A percentile compares a stretch with the other conserved stretches of the same genome.
phyloP scores from a whole-genome alignment of 2,113 vertebrate species.

The Panthera uncia region DNA sequence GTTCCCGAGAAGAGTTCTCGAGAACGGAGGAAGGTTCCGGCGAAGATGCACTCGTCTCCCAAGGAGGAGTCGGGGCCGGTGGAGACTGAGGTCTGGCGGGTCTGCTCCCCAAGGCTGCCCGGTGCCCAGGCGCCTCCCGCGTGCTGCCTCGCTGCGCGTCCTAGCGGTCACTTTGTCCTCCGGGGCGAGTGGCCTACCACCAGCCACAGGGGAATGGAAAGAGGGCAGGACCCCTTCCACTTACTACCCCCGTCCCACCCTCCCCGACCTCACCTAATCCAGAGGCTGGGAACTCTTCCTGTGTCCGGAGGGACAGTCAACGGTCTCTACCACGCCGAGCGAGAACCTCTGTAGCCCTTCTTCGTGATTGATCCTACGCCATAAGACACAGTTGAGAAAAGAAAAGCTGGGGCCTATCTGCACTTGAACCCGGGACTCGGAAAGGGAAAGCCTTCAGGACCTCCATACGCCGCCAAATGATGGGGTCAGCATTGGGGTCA shows the following conservation, averaged over 20 bases:
- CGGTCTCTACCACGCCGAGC: accelerated
- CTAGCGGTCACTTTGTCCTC: background rate
- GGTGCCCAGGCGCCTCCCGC: too few species aligned
- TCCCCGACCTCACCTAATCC: accelerated
- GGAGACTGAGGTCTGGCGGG: background rate
- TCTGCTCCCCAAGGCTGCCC: background rate
- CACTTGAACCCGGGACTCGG: background rate
- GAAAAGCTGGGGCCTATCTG: background rate
- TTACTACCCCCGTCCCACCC: too few species aligned
- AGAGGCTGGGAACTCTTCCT: background rate
- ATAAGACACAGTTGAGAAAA: accelerated
- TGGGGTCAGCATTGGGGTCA: background rate
- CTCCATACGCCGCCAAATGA: accelerated
- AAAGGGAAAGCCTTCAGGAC: background rate
- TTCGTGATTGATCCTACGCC: background rate
- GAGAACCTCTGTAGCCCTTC: accelerated
- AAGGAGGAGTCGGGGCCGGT: background rate
- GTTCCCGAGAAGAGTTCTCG: too few species aligned
- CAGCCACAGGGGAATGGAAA: background rate
- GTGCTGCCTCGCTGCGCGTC: accelerated
- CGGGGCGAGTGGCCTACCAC: accelerated
- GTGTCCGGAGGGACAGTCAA: too few species aligned
- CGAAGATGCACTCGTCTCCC: background rate
- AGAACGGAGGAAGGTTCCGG: accelerated
- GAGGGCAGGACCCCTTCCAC: accelerated